Evolutionary conservation across 2,888 invertebrate species (phyloP), one percentile per base, ranked within the genome.

Genomic region (Amiota minor): DNA sequence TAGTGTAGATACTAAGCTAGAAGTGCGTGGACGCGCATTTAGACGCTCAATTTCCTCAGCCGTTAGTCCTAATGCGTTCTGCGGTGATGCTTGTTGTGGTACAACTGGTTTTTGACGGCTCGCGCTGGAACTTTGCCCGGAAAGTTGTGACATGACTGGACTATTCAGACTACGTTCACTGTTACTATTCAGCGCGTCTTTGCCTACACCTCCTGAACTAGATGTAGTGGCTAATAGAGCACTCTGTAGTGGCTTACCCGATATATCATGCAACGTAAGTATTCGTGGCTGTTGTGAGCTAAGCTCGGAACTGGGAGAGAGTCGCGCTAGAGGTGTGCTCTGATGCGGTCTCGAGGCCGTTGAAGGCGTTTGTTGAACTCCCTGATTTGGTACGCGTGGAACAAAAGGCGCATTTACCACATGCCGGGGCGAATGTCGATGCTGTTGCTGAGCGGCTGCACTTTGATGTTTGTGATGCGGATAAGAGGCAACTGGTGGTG

Each of bases 31-130:
- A 71, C 97, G 91, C 1, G 95, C 94, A 89, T 97, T 96, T 85
- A 97, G 92, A 87, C 97, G 92, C 88, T 97, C 97, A 78, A 98
- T 96, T 91, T 98, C 97, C 90, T 97, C 97, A 47, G 97, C 96
- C 0, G 97, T 97, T 12, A 98, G 91, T 0, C 97, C 97, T 90
- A 96, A 95, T 61, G 94, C 93, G 9, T 93, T 93, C 84, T 94
- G 94, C 0, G 93, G 92, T 45, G 94, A 92, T 20, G 93, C 93
- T 86, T 94, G 94, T 1, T 93, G 92, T 8, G 94, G 93, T 4
- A 92, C 93, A 67, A 91, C 93, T 0, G 93, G 93, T 69, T 93
- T 93, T 88, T 95, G 95, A 56, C 95, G 91, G 76, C 95, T 95
- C 10, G 94, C 94, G 69, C 94, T 94, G 12, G 95, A 95, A 88